phyloP scores from a whole-genome alignment of 2,797 vertebrate genomes.

The Molossus alvarezi region DNA sequence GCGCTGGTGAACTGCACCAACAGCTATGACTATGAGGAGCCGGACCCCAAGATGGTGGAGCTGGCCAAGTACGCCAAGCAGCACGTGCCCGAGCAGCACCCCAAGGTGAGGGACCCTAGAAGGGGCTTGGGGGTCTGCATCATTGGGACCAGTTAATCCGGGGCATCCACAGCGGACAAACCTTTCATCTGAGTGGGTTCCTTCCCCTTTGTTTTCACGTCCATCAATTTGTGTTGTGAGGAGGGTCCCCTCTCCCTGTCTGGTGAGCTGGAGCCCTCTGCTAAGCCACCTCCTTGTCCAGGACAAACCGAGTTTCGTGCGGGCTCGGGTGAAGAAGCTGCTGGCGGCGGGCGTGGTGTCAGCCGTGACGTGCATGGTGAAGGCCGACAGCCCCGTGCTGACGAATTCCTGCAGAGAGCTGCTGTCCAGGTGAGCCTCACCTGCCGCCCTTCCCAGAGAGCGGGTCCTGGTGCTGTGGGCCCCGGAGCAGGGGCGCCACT shows the following conservation, averaged over 20 bases:
- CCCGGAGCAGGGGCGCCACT: rapidly evolving
- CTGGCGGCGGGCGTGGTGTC: slow-evolving; percentile 96
- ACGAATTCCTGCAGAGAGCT: slow-evolving; percentile 96
- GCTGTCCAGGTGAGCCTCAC: slow-evolving; percentile 93
- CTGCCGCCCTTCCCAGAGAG: neutral
- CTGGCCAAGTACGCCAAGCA: slow-evolving; percentile 99
- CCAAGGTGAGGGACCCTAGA: slow-evolving; percentile 92
- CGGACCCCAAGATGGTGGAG: slow-evolving; percentile 98
- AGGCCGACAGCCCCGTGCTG: slow-evolving; percentile 95
- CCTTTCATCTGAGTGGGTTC: no score
- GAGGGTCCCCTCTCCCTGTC: neutral
- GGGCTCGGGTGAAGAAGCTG: slow-evolving; percentile 94
- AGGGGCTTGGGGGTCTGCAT: rapidly evolving
- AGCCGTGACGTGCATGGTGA: slow-evolving; percentile 97
- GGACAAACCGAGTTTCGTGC: slow-evolving; percentile 95
- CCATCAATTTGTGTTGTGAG: rapidly evolving
- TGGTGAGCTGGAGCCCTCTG: neutral
- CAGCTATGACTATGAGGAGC: slow-evolving; percentile 97
- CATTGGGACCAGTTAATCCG: rapidly evolving
- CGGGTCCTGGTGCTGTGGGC: rapidly evolving
- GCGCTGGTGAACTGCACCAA: slow-evolving; percentile 98
- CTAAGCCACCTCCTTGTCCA: slow-evolving; percentile 81
- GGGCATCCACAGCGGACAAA: rapidly evolving
- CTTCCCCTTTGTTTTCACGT: rapidly evolving
- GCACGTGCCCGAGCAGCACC: slow-evolving; percentile 98